Conservation (phyloP, 2,888 invertebrate species). For the Drosophila neonasuta region DNA sequence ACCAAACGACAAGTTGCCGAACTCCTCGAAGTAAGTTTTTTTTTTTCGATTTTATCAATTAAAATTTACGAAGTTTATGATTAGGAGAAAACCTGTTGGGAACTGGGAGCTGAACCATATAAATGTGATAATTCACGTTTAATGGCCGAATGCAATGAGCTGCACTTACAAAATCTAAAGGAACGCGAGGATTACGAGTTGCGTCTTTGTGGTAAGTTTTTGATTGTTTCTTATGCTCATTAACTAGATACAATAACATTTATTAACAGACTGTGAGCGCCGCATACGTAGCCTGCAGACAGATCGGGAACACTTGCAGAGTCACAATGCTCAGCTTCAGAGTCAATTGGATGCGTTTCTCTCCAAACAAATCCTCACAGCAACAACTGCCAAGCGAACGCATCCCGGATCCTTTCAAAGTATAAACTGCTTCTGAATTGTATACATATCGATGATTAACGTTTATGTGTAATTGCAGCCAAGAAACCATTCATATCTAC, state of each 20-base stretch:
- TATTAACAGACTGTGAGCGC: conserved; percentile 82
- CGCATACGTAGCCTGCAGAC: conserved; percentile 83
- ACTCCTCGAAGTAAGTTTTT: conserved; percentile 84
- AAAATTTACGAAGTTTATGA: background rate
- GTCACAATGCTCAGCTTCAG: conserved; percentile 82
- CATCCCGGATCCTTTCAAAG: conserved; percentile 26
- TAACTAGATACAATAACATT: background rate
- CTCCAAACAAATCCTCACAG: conserved; percentile 80
- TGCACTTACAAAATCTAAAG: conserved; percentile 87
- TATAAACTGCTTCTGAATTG: conserved; percentile 6
- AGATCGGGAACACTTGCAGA: conserved; percentile 83
- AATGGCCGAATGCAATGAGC: conserved; percentile 88
- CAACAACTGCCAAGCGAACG: conserved; percentile 35
- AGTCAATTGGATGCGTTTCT: conserved; percentile 83
- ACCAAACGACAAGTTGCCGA: conserved; percentile 90
- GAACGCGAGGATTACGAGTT: conserved; percentile 86
- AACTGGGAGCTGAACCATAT: conserved; percentile 89
- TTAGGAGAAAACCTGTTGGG: conserved; percentile 88
- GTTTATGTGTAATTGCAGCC: conserved; percentile 45
- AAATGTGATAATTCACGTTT: conserved; percentile 91
- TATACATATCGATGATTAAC: background rate
- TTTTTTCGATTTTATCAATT: background rate
- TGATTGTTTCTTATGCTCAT: background rate
- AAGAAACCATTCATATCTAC: conserved; percentile 81
- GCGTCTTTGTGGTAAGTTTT: conserved; percentile 83